phyloP scores from a whole-genome alignment of 2,888 invertebrate species.

The Allacma fusca region DNA sequence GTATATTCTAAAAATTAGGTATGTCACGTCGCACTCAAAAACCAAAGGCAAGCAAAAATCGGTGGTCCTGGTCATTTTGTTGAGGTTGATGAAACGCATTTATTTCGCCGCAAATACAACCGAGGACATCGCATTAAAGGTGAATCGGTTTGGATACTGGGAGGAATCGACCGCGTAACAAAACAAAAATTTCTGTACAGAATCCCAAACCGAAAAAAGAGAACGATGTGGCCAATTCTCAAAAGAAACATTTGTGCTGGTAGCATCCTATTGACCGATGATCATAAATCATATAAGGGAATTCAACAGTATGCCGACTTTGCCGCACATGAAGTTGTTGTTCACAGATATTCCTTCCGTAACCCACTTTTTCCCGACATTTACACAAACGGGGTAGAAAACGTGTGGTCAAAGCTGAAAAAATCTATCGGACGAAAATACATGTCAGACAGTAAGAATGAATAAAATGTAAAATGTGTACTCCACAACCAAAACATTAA shows the following conservation, averaged over 20 bases:
- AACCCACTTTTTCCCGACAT: conserved; percentile 4
- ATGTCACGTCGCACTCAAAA: not conserved
- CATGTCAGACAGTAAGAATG: no score
- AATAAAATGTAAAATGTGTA: no score
- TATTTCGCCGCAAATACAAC: not conserved
- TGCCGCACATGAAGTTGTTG: not conserved
- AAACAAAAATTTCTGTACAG: not conserved
- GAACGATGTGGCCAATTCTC: not conserved
- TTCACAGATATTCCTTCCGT: not conserved
- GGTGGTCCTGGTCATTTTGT: conserved; percentile 8
- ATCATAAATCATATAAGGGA: conserved; percentile 1
- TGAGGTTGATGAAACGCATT: conserved; percentile 8
- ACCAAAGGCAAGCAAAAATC: not conserved
- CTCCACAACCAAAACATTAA: no score
- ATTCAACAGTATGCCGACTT: not conserved
- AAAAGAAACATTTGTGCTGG: not conserved
- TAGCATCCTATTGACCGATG: not conserved
- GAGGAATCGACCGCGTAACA: not conserved
- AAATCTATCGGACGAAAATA: no score
- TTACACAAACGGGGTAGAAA: not conserved
- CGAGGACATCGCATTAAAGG: not conserved
- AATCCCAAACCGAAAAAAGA: conserved; percentile 8
- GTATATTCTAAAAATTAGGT: not conserved
- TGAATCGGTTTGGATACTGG: not conserved
- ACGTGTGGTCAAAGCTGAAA: not conserved